phyloP scores from a whole-genome alignment of 1,140 invertebrate genomes.

The Hypothenemus hampei region DNA sequence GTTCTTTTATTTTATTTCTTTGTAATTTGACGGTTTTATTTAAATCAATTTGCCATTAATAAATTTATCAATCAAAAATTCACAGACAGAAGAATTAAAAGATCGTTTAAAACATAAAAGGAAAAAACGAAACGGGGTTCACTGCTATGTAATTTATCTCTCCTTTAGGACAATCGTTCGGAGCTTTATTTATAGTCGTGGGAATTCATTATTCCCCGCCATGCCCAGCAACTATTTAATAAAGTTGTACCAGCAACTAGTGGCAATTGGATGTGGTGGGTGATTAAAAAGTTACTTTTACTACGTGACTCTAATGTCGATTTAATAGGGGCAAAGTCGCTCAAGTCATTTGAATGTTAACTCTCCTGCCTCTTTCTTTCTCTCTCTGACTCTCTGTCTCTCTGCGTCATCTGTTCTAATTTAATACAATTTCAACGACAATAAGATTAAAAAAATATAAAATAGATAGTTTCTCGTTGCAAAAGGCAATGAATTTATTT shows the following conservation, averaged over 20 bases:
- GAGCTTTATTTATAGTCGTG: conserved; percentile 9
- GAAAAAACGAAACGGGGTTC: too few relatives aligned
- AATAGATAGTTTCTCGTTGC: neutral
- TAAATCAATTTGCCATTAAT: conserved; percentile 1
- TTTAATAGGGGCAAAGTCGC: conserved; percentile 9
- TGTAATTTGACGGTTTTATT: neutral
- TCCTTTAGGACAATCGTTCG: conserved; percentile 5
- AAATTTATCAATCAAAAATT: too few relatives aligned
- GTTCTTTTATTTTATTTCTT: neutral
- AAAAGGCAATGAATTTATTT: neutral
- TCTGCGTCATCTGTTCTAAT: neutral
- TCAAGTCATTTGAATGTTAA: too few relatives aligned
- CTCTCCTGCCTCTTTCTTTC: neutral
- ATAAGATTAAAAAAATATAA: neutral
- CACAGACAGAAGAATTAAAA: too few relatives aligned
- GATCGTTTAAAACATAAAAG: too few relatives aligned
- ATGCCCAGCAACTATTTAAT: conserved; percentile 16
- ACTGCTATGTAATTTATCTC: too few relatives aligned
- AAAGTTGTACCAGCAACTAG: conserved; percentile 18
- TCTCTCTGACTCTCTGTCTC: neutral
- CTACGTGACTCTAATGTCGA: conserved; percentile 17
- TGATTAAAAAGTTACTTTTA: conserved; percentile 19
- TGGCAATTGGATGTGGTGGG: conserved; percentile 20
- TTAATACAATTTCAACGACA: neutral
- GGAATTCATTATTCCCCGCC: conserved; percentile 14